phyloP scores from a whole-genome alignment of 1,140 invertebrate genomes.

The Hycleus phaleratus region DNA sequence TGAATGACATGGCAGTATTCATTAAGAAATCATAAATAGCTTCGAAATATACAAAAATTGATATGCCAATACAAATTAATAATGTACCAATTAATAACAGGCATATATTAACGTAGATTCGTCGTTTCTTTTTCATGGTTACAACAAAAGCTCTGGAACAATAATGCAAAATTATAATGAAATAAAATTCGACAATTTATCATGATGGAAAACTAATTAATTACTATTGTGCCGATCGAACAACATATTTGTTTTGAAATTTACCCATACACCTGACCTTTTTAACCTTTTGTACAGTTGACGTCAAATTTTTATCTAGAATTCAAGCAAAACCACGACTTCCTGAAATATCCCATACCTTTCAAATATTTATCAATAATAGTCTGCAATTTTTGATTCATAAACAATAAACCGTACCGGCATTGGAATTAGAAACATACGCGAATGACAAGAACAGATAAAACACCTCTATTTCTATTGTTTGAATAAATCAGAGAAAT shows the following conservation, averaged over 20 bases:
- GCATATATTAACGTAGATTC: constrained; percentile 15
- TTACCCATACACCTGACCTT: background rate
- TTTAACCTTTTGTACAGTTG: background rate
- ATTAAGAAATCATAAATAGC: constrained; percentile 25
- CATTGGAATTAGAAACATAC: too few relatives aligned
- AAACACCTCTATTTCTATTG: too few relatives aligned
- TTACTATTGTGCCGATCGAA: background rate
- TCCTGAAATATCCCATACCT: too few relatives aligned
- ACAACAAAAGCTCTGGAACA: constrained; percentile 6
- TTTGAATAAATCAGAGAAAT: too few relatives aligned
- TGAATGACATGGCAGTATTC: constrained; percentile 18
- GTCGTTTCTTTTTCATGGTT: constrained; percentile 18
- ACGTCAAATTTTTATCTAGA: too few relatives aligned
- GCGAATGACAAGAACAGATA: too few relatives aligned
- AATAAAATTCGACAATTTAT: background rate
- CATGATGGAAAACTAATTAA: background rate
- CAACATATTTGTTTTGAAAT: background rate
- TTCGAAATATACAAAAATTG: constrained; percentile 21
- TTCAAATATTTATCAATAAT: too few relatives aligned
- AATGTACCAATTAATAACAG: constrained; percentile 20
- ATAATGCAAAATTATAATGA: background rate
- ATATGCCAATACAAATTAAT: constrained; percentile 18
- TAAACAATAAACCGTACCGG: too few relatives aligned
- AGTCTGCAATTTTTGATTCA: too few relatives aligned
- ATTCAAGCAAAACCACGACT: too few relatives aligned